These are phyloP conservation scores for Mus minutoides DNA, from an alignment of 2,797 vertebrate species.

Conservation along the genomic window DNA sequence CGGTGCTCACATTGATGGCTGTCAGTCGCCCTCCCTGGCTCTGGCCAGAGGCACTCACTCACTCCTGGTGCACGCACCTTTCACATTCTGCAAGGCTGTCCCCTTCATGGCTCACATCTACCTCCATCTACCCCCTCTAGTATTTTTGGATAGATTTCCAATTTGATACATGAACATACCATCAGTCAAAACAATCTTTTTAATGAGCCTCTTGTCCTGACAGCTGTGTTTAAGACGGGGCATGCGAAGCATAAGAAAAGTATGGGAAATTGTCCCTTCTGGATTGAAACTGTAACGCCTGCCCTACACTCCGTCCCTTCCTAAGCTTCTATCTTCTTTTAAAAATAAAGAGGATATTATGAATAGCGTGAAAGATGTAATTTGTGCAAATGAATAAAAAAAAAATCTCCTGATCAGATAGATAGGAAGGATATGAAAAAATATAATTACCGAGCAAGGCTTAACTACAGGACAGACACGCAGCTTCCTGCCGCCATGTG, in stretches of 20 bases:
- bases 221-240: constrained; percentile 81
- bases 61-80: not conserved
- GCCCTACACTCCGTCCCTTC: not conserved
- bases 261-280: constrained; percentile 75
- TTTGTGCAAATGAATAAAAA: constrained; percentile 68
- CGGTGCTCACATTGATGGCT: rapidly evolving
- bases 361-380: constrained; percentile 71
- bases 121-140: constrained; percentile 67
- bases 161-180: constrained; percentile 74
- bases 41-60: not conserved
- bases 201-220: constrained; percentile 81
- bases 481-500: constrained; percentile 63
- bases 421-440: constrained; percentile 39
- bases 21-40: rapidly evolving
- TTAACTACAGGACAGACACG: not conserved
- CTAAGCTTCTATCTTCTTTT: constrained; percentile 61
- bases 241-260: constrained; percentile 69
- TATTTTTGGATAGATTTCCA: constrained; percentile 78
- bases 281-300: constrained; percentile 60
- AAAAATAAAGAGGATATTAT: constrained; percentile 75
- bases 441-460: not conserved
- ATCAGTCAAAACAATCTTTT: constrained; percentile 79
- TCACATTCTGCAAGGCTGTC: not conserved
- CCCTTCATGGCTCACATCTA: not conserved
- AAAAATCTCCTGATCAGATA: constrained; percentile 59